A percentile compares a stretch with the other conserved stretches of the same genome.
phyloP scores from a whole-genome alignment of 2,888 invertebrate genomes.

The Xestobium rufovillosum region DNA sequence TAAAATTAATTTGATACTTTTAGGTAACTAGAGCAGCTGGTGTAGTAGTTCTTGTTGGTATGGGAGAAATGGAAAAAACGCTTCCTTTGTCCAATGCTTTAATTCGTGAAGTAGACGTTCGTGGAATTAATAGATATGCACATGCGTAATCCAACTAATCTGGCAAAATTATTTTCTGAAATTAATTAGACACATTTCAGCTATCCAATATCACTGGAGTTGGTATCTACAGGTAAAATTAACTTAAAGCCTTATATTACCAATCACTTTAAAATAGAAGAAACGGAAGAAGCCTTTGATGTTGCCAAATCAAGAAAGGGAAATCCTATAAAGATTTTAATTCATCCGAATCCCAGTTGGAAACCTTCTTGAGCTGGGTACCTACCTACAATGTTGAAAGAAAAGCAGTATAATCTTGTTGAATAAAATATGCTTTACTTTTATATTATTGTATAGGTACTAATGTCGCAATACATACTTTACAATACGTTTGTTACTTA shows the following conservation, averaged over 20 bases:
- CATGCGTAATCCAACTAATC: constrained; percentile 62
- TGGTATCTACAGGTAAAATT: constrained; percentile 69
- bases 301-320: constrained; percentile 65
- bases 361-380: too few species aligned
- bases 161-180: constrained; percentile 3
- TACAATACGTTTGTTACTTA: too few species aligned
- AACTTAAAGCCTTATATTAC: constrained; percentile 77
- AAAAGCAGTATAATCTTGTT: too few species aligned
- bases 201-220: constrained; percentile 68
- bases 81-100: constrained; percentile 77
- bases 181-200: constrained; percentile 48
- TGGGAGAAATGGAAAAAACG: constrained; percentile 71
- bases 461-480: too few species aligned
- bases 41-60: constrained; percentile 76
- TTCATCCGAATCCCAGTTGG: constrained; percentile 53
- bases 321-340: constrained; percentile 81
- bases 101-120: constrained; percentile 81
- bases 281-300: constrained; percentile 77
- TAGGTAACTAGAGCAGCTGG: constrained; percentile 87
- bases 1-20: too few species aligned
- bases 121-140: constrained; percentile 88
- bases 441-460: too few species aligned
- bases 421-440: too few species aligned
- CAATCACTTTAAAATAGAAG: constrained; percentile 70
- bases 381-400: too few species aligned